phyloP scores from a whole-genome alignment of 2,113 vertebrate species.

The Clinocottus analis region DNA sequence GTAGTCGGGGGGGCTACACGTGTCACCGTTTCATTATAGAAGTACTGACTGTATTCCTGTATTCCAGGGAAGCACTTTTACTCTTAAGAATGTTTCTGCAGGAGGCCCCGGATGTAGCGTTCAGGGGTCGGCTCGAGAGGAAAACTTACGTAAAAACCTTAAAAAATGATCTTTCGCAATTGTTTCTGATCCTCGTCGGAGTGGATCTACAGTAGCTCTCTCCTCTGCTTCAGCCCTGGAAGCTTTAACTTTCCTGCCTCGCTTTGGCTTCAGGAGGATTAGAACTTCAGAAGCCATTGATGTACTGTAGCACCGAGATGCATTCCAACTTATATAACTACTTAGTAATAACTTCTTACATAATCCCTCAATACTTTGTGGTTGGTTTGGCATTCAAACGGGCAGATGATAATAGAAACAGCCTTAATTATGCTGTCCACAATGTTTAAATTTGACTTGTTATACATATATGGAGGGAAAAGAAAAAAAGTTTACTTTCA shows the following conservation, averaged over 20 bases:
- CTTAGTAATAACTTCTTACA: conserved; percentile 42
- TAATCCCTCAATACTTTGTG: conserved; percentile 31
- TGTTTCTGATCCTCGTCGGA: not conserved
- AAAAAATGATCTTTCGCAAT: not conserved
- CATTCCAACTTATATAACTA: conserved; percentile 63
- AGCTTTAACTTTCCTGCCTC: conserved; percentile 19
- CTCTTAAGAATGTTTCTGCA: conserved; percentile 22
- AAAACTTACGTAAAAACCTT: conserved; percentile 4
- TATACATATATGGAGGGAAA: conserved; percentile 38
- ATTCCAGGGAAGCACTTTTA: conserved; percentile 37
- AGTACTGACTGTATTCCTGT: conserved; percentile 26
- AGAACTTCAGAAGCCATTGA: conserved; percentile 19
- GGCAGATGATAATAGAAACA: conserved; percentile 29
- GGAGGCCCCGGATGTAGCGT: not conserved
- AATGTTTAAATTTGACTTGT: conserved; percentile 33
- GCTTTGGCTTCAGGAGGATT: conserved; percentile 19
- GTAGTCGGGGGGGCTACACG: conserved; percentile 6
- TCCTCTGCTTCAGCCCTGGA: conserved; percentile 14
- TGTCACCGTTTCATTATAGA: conserved; percentile 6
- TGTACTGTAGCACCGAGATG: conserved; percentile 63
- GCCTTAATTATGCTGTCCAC: conserved; percentile 50
- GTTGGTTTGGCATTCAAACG: too few species aligned
- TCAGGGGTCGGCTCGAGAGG: not conserved
- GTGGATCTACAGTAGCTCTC: conserved; percentile 4
- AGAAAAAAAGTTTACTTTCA: conserved; percentile 47